A percentile compares a stretch with the other conserved stretches of the same genome.
Conservation (phyloP, 2,113 vertebrate species). For the Heterocephalus glaber region DNA sequence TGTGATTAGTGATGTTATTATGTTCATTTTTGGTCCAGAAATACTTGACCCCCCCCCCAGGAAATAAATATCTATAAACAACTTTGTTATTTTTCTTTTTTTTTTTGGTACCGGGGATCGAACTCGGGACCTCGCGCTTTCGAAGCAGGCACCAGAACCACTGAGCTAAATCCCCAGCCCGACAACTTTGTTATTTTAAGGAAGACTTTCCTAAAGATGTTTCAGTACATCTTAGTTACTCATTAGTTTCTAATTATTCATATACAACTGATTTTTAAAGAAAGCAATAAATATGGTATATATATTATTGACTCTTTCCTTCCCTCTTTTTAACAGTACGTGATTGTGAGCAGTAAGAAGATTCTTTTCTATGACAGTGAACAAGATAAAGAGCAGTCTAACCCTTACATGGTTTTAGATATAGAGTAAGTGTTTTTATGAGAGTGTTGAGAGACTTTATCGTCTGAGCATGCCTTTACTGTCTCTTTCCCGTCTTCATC, state of each 20-base stretch:
- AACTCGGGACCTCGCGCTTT: too few relatives aligned
- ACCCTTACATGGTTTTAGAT: constrained; percentile 98
- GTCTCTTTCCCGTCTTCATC: neutral
- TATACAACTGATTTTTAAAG: constrained; percentile 37
- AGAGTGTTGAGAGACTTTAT: neutral
- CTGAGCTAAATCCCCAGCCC: too few relatives aligned
- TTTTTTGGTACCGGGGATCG: too few relatives aligned
- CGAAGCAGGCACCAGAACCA: too few relatives aligned
- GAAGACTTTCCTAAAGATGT: constrained; percentile 28
- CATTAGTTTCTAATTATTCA: constrained; percentile 43
- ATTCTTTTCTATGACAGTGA: constrained; percentile 99
- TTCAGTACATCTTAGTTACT: constrained; percentile 30
- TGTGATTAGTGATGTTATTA: neutral
- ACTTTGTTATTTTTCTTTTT: neutral
- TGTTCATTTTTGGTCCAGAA: constrained; percentile 27
- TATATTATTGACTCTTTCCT: constrained; percentile 51
- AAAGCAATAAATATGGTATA: neutral
- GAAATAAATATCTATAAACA: neutral
- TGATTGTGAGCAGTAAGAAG: constrained; percentile 99
- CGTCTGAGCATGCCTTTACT: neutral
- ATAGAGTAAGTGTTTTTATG: constrained; percentile 93
- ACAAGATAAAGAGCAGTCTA: constrained; percentile 97
- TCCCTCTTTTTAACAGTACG: constrained; percentile 89
- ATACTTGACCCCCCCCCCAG: neutral
- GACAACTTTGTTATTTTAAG: neutral